Evolutionary conservation across 2,797 vertebrate genomes (phyloP).

Genomic region (Mionectes olivaceus): DNA sequence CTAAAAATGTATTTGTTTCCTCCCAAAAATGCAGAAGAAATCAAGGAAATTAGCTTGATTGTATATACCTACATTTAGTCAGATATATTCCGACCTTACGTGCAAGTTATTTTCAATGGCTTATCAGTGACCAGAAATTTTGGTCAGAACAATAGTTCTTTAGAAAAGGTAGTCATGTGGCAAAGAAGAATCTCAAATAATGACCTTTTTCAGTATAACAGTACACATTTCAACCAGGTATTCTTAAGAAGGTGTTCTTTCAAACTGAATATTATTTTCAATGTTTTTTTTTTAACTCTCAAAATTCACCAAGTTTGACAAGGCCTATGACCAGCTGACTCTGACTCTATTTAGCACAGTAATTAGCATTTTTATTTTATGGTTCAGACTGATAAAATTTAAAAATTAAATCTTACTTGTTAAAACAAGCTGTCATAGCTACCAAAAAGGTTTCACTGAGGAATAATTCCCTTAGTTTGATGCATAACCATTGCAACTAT

Average conservation of each 20-base stretch:
- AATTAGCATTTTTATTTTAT: not conserved
- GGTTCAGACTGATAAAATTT: not conserved
- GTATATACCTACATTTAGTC: not conserved
- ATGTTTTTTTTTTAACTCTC: not conserved
- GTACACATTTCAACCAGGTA: fast-evolving
- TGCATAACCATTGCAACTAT: not conserved
- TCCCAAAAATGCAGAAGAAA: not conserved
- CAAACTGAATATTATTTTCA: not conserved
- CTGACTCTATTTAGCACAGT: not conserved
- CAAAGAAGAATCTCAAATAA: not conserved
- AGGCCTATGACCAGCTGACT: not conserved
- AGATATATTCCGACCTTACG: not conserved
- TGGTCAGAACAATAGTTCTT: not conserved
- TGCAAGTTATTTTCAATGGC: not conserved
- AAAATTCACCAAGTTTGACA: not conserved
- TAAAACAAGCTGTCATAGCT: not conserved
- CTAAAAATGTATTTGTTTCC: not conserved
- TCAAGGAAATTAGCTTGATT: not conserved
- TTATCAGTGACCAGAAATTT: not conserved
- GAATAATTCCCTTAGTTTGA: not conserved
- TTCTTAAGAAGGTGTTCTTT: not conserved
- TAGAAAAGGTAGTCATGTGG: not conserved
- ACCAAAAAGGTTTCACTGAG: not conserved
- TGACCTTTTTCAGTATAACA: not conserved
- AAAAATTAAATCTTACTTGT: not conserved